These are phyloP conservation scores for Ophioderma brevispina DNA, from an alignment of 35 echinoderm and acorn worm genomes.

Conservation along the genomic window DNA sequence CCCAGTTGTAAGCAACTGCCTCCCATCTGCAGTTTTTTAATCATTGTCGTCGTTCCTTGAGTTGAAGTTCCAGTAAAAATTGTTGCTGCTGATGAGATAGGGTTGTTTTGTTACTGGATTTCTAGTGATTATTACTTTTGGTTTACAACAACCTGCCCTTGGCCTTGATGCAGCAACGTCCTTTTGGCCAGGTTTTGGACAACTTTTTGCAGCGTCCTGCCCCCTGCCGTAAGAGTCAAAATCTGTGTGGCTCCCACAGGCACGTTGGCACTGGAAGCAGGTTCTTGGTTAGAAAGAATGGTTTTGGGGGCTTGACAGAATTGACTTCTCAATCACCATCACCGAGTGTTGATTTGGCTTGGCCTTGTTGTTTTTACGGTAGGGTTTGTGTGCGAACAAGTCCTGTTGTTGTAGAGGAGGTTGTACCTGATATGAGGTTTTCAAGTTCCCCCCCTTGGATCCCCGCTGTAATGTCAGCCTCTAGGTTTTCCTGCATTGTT, in stretches of 20 bases:
- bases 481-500: background rate
- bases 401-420: background rate
- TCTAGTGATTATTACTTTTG: conserved; percentile 87
- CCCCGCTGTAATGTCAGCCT: conserved; percentile 27
- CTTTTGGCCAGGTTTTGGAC: conserved; percentile 66
- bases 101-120: conserved; percentile 67
- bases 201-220: background rate
- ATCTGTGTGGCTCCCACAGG: conserved; percentile 2
- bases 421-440: conserved; percentile 1
- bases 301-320: background rate
- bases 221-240: conserved; percentile 16
- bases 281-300: background rate
- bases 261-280: background rate
- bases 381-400: background rate
- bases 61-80: conserved; percentile 40
- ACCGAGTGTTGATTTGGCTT: background rate
- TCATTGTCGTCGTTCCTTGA: conserved; percentile 15
- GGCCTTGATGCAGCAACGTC: conserved; percentile 9
- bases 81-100: conserved; percentile 38
- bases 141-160: conserved; percentile 68
- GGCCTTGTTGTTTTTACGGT: background rate
- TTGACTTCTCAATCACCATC: background rate
- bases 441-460: conserved; percentile 43
- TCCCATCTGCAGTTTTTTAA: conserved; percentile 64
- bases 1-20: conserved; percentile 56